A percentile compares a stretch with the other conserved stretches of the same genome.
Evolutionary conservation across 1,140 invertebrate genomes (phyloP).

Genomic region (Calosoma granatense): DNA sequence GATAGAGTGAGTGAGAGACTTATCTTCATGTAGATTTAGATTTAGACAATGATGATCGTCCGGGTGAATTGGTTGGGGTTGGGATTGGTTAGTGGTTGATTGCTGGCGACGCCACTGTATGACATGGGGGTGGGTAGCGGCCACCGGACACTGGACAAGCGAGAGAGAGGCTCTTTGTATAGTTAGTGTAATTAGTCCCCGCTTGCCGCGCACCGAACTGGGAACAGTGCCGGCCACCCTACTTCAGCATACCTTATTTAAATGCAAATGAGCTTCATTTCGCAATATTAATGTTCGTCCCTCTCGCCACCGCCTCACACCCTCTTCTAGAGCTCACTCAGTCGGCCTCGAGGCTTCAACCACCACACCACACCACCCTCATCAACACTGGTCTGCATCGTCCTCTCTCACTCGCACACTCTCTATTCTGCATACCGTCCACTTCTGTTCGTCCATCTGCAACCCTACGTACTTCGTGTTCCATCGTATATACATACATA

Average conservation of each 20-base stretch:
- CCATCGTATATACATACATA: background rate
- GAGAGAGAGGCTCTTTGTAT: conserved; percentile 34
- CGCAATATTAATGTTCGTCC: conserved; percentile 74
- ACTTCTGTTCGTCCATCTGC: conserved; percentile 15
- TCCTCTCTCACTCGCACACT: conserved; percentile 11
- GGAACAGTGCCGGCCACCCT: conserved; percentile 22
- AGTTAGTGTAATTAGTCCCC: conserved; percentile 37
- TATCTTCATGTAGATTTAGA: background rate
- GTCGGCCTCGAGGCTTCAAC: conserved; percentile 8
- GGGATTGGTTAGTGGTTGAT: background rate
- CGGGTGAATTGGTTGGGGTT: background rate
- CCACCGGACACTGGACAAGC: conserved; percentile 20
- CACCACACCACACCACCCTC: conserved; percentile 9
- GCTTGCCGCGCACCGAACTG: conserved; percentile 22
- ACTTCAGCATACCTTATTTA: conserved; percentile 62
- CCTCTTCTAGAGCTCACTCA: conserved; percentile 11
- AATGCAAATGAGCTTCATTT: conserved; percentile 82
- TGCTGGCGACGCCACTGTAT: background rate
- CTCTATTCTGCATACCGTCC: background rate
- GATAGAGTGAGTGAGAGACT: background rate
- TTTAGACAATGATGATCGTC: too few species aligned
- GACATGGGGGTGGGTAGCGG: conserved; percentile 19
- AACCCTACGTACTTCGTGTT: background rate
- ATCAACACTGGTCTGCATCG: conserved; percentile 13
- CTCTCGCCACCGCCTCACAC: conserved; percentile 39